Evolutionary conservation across 2,113 vertebrate species (phyloP), one percentile per base, ranked within the genome.

Genomic region (Xerus inauris): DNA sequence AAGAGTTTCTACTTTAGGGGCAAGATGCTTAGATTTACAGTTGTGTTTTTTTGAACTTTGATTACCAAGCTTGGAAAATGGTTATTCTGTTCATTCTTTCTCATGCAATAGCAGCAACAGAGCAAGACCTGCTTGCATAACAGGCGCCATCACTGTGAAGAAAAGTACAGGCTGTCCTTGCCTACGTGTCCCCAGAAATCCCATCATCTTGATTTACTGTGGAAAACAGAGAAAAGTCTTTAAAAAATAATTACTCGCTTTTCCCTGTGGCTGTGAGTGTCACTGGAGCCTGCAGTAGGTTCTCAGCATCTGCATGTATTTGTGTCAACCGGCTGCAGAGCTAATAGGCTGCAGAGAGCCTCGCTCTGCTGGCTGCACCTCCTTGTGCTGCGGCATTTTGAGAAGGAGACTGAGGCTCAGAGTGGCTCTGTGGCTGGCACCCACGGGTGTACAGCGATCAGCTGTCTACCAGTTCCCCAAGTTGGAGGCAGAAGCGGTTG

Each of bases 301-400:
- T 89, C 96, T 97, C 90, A 94, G 97, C 92, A 67, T 94, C 97
- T 82, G 93, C 97, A 81, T 35, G 30, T 85, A 65, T 98, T 97
- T 97, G 97, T 97, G 96, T 98, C 97, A 97, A 94, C 84, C 0
- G 76, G 95, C 98, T 97, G 97, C 94, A 97, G 97, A 86, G 95
- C 95, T 98, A 86, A 97, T 93, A 81, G 94, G 96, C 97, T 98
- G 98, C 79, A 1, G 97, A 93, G 97, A 98, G 96, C 85, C 75
- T 59, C 91, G 91, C 71, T 80, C 85, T 93, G 94, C 96, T 87
- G 76, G 93, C 86, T 35, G 12, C n/a, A 40, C 64, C 93, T 97
- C 71, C 8, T 94, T 95, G 89, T n/a, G 19, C 96, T 98, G 97
- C 83, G 0, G 97, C 96, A 88, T 81, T 81, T 65, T 72, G 87